Percentiles rank a stretch among this genome's conserved stretches.
Evolutionary conservation across 2,797 vertebrate species (phyloP).

Genomic region (Cephalopachus bancanus): DNA sequence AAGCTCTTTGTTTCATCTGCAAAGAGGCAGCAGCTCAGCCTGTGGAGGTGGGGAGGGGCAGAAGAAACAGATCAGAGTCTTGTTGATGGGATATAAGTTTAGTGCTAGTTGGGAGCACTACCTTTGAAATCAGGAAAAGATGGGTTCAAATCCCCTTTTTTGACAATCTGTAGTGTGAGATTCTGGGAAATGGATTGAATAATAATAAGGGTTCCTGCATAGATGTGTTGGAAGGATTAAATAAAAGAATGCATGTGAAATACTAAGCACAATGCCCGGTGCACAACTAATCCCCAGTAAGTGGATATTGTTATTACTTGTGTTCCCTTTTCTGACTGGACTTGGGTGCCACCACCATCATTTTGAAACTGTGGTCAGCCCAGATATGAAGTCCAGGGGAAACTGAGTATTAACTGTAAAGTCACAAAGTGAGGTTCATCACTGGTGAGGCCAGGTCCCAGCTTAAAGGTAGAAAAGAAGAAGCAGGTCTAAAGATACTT

Average conservation of each 20-base stretch:
- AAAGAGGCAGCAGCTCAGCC: not conserved
- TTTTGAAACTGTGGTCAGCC: not conserved
- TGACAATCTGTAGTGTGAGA: not conserved
- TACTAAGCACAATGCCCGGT: fast-evolving
- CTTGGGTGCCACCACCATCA: fast-evolving
- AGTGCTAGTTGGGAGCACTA: not conserved
- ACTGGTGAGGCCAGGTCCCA: not conserved
- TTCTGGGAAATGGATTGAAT: not conserved
- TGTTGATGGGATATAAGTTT: not conserved
- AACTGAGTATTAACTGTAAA: not conserved
- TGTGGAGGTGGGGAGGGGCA: not conserved
- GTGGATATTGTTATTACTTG: no score
- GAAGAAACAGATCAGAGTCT: not conserved
- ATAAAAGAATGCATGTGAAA: not conserved
- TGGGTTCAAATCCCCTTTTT: not conserved
- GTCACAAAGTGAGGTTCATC: no score
- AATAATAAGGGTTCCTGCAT: no score
- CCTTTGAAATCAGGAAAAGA: not conserved
- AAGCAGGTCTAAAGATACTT: not conserved
- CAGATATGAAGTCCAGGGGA: not conserved
- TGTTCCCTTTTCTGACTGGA: not conserved
- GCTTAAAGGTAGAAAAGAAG: not conserved
- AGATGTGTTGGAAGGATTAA: not conserved
- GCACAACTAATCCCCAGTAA: not conserved
- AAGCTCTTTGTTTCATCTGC: not conserved